These are phyloP conservation scores for Lasioglossum baleicum DNA, from an alignment of 1,140 invertebrate species.

Conservation along the genomic window DNA sequence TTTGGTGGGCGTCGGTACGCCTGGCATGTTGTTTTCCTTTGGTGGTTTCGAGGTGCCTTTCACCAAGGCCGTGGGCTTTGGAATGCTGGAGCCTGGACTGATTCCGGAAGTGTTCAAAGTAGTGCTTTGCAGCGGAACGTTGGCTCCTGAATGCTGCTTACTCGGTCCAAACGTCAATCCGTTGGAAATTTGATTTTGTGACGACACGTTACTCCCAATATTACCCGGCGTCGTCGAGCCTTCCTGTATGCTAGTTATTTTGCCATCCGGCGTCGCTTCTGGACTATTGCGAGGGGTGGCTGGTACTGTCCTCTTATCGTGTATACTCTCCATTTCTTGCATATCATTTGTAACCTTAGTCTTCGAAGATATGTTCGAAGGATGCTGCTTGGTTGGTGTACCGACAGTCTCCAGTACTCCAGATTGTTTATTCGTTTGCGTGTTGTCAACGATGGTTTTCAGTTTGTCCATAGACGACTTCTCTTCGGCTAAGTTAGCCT, in stretches of 20 bases:
- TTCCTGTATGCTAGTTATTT: conserved; percentile 23
- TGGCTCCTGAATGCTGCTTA: conserved; percentile 28
- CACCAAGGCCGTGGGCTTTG: conserved; percentile 93
- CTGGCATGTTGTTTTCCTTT: conserved; percentile 69
- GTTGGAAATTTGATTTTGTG: neutral
- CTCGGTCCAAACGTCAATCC: conserved; percentile 24
- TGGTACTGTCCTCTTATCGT: neutral
- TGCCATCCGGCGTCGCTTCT: conserved; percentile 17
- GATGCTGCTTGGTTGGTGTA: conserved; percentile 22
- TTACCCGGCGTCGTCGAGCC: neutral
- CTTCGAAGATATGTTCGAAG: neutral
- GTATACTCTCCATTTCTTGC: neutral
- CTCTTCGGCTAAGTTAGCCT: conserved; percentile 65
- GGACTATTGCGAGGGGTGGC: neutral
- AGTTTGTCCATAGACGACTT: conserved; percentile 25
- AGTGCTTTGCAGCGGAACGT: conserved; percentile 45
- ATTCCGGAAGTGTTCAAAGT: conserved; percentile 35
- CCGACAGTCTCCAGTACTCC: neutral
- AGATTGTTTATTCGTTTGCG: conserved; percentile 7
- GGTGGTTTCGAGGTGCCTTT: conserved; percentile 90
- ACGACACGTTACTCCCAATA: neutral
- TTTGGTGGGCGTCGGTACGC: conserved; percentile 65
- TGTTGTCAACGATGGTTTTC: conserved; percentile 11
- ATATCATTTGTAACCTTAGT: neutral
- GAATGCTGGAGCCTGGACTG: conserved; percentile 85